A percentile compares a stretch with the other conserved stretches of the same genome.
phyloP scores from a whole-genome alignment of 2,797 vertebrate genomes.

The Danio kyathit region DNA sequence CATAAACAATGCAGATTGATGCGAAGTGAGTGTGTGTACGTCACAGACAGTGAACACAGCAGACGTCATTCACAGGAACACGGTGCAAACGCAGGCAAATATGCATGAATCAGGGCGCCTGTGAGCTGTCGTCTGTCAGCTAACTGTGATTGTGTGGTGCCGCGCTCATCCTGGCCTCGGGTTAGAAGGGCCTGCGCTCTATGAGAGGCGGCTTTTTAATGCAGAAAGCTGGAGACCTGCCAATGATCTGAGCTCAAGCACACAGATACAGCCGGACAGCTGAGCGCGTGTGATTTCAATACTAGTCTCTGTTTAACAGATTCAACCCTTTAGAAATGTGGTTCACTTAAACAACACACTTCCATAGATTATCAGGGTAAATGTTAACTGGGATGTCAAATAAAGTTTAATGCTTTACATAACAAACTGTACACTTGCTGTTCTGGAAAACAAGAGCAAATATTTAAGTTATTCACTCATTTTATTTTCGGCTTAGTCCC shows the following conservation, averaged over 20 bases:
- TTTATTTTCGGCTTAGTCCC: too few relatives aligned
- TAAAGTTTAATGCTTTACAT: background rate
- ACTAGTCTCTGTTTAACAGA: background rate
- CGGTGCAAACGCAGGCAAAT: background rate
- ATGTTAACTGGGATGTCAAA: background rate
- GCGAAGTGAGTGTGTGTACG: background rate
- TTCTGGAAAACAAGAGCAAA: background rate
- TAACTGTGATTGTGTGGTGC: slow-evolving; percentile 43
- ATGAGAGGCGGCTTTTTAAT: slow-evolving; percentile 48
- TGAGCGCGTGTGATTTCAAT: background rate
- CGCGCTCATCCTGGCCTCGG: slow-evolving; percentile 5
- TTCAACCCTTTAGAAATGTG: background rate
- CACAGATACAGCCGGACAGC: background rate
- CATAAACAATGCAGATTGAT: slow-evolving; percentile 7
- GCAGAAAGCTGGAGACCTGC: slow-evolving; percentile 30
- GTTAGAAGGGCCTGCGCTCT: slow-evolving; percentile 2
- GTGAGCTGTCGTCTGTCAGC: slow-evolving; percentile 13
- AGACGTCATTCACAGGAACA: slow-evolving; percentile 31
- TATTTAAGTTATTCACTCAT: background rate
- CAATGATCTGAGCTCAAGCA: slow-evolving; percentile 1
- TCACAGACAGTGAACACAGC: background rate
- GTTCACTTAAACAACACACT: background rate
- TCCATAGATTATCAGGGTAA: background rate
- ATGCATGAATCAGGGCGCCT: slow-evolving; percentile 25
- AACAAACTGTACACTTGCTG: background rate